phyloP scores from a whole-genome alignment of 2,113 vertebrate species.

The Lontra canadensis region DNA sequence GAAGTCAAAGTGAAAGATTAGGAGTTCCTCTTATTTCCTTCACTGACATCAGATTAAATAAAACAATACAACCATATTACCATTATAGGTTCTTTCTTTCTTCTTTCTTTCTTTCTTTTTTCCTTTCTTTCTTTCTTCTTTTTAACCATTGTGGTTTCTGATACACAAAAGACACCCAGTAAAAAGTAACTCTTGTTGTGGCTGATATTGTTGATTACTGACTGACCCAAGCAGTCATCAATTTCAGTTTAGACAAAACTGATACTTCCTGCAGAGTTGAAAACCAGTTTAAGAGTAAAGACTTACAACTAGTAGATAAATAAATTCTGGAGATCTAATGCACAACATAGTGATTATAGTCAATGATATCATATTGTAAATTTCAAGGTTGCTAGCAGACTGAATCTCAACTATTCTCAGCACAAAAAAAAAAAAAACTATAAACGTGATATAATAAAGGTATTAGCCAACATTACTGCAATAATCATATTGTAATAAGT shows the following conservation, averaged over 20 bases:
- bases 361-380: neutral
- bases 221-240: neutral
- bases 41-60: neutral
- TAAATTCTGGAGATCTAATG: neutral
- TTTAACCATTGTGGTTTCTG: neutral
- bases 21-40: neutral
- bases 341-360: neutral
- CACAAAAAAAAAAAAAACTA: neutral
- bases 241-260: neutral
- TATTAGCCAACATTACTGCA: neutral
- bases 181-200: neutral
- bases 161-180: neutral
- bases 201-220: neutral
- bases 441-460: neutral
- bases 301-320: neutral
- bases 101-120: neutral
- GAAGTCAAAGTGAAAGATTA: slow-evolving; percentile 35
- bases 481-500: neutral
- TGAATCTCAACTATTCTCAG: neutral
- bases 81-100: neutral
- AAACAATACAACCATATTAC: neutral
- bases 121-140: neutral
- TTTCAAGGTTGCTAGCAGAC: neutral
- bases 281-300: neutral
- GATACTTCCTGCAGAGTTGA: neutral